Base-by-base conservation (phyloP, 2,888 invertebrate genomes). In the Nasonia oneida region DNA sequence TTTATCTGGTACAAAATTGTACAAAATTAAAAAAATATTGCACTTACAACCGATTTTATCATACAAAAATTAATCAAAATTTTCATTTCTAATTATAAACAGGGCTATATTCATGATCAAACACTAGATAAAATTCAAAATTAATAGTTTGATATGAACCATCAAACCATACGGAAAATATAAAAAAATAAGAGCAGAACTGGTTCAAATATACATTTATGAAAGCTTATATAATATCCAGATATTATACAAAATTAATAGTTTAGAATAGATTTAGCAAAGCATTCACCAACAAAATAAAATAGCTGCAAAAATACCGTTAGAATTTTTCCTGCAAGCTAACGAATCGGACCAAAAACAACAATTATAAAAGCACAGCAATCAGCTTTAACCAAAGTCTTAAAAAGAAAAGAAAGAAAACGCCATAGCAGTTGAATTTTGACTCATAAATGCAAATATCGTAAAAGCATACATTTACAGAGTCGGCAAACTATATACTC, bases 401-500 rank as follows among this genome's bases (percentile, higher is more conserved):
- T 37, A 3, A 67, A 85, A 75, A 18, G 42, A 29, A 75, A 77
- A 23, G 14, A 73, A 70, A 80, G 67, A 73, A 37, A 81, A 61
- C 1, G 61, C 57, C 42, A 61, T 42, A 81, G 57, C 50, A 76
- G 42, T 77, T n/a, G 14, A 67, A 50, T 29, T 80, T 42, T 33
- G 18, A 39, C n/a, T 77, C 23, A 80, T 3, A 84, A 80, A 83
- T 81, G 78, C 53, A 78, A 81, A 86, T 84, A n/a, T 80, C 5
- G 64, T 2, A 83, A 39, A 70, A 57, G 61, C 14, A 39, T 53
- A 53, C 3, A 23, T 53, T 64, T 10, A 57, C 39, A 83, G n/a
- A 86, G 86, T 87, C 86, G 87, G 83, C 85, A 87, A 88, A 83
- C 84, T 87, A 86, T 47, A 87, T 33, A 87, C 87, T 83, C 85